Conservation (phyloP, 2,113 vertebrate genomes). For the Oxygymnocypris stewartii region DNA sequence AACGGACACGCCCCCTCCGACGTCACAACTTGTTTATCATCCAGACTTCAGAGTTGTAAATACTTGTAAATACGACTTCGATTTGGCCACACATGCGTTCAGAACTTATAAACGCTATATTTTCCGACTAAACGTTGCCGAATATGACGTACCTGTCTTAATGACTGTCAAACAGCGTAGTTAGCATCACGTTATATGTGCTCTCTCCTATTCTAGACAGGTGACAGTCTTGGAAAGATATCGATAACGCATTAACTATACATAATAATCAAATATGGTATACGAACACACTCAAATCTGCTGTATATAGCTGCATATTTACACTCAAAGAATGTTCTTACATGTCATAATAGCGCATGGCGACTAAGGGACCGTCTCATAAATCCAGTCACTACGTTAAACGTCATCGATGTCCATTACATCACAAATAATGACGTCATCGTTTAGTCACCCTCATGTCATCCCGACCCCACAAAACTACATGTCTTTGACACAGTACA, state of each 20-base stretch:
- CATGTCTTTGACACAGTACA: no score
- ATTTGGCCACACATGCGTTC: not conserved
- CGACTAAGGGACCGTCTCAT: not conserved
- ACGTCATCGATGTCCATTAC: not conserved
- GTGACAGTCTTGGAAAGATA: not conserved
- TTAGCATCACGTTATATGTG: not conserved
- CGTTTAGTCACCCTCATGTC: not conserved
- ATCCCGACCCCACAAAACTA: no score
- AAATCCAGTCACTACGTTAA: not conserved
- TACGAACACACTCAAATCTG: not conserved
- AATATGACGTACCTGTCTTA: not conserved
- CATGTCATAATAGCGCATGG: not conserved
- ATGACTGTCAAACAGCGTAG: not conserved
- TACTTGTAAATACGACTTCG: no score
- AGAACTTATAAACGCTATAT: not conserved
- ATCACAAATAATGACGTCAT: not conserved
- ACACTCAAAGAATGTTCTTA: not conserved
- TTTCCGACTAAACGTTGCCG: no score
- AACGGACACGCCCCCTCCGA: no score
- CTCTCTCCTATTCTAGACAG: not conserved
- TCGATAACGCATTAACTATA: not conserved
- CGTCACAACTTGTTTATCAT: no score
- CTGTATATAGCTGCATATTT: not conserved
- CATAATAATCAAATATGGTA: not conserved
- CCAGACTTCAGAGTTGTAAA: no score